Percentiles rank a stretch among this genome's conserved stretches.
Conservation (phyloP, 2,888 invertebrate genomes). For the Pyralis farinalis region DNA sequence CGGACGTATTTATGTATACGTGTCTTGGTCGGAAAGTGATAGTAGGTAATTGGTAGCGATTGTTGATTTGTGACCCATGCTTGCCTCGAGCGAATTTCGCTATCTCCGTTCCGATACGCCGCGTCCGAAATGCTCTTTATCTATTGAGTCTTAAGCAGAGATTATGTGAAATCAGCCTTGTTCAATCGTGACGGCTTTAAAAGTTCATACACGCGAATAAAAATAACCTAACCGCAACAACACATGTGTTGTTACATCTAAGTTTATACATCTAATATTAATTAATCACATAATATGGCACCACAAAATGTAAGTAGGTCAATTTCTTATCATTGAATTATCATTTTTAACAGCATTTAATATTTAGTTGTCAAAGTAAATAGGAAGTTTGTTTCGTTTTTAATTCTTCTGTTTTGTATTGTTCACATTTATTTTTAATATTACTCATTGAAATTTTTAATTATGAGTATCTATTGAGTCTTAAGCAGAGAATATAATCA, state of each 20-base stretch:
- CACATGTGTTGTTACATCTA: not conserved
- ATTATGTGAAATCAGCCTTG: not conserved
- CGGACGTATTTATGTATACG: slow-evolving; percentile 8
- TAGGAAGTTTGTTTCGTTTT: too few species aligned
- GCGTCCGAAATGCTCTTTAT: not conserved
- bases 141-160: not conserved
- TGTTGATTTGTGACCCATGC: slow-evolving; percentile 14
- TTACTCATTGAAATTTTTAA: too few species aligned
- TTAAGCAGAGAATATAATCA: too few species aligned
- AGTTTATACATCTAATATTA: slow-evolving; percentile 6
- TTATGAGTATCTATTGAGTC: too few species aligned
- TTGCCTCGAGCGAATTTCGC: slow-evolving; percentile 19
- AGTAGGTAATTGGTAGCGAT: slow-evolving; percentile 9
- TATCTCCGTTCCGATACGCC: slow-evolving; percentile 7
- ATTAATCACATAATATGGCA: slow-evolving; percentile 39
- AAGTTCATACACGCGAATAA: not conserved
- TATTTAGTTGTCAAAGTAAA: too few species aligned
- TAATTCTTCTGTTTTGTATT: too few species aligned
- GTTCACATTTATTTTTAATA: too few species aligned
- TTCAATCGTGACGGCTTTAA: too few species aligned
- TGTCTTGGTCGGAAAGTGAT: slow-evolving; percentile 16
- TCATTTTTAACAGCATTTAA: slow-evolving; percentile 6
- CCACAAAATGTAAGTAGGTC: slow-evolving; percentile 45
- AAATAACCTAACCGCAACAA: slow-evolving; percentile 23
- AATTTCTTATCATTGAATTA: slow-evolving; percentile 35